Evolutionary conservation across 2,113 vertebrate genomes (phyloP).

Genomic region (Zosterops borbonicus): DNA sequence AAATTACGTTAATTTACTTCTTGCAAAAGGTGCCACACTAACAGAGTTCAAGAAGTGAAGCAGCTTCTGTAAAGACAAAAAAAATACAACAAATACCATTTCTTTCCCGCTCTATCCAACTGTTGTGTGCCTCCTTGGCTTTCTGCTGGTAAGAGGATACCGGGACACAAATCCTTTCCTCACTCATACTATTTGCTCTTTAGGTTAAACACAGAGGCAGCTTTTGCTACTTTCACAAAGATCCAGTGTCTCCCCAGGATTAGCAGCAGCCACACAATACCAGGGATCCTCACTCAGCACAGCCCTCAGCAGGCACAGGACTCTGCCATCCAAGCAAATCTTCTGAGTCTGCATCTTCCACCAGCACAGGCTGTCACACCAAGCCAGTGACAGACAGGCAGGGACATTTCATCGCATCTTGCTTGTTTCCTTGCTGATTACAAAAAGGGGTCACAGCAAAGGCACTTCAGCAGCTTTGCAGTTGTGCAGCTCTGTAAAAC

Average conservation of each 20-base stretch:
- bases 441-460: neutral
- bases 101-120: neutral
- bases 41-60: neutral
- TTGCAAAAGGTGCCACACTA: neutral
- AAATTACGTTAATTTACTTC: neutral
- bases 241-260: neutral
- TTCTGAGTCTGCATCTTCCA: neutral
- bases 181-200: neutral
- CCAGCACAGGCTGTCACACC: neutral
- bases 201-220: neutral
- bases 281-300: neutral
- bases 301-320: neutral
- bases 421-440: neutral
- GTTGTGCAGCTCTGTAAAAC: neutral
- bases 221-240: neutral
- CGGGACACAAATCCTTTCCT: neutral
- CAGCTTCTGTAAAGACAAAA: neutral
- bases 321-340: neutral
- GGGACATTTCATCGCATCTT: neutral
- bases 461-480: neutral
- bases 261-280: neutral
- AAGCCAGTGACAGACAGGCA: neutral
- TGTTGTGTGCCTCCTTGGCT: accelerated
- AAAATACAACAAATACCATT: neutral
- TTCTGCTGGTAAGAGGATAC: neutral